These are phyloP conservation scores for Cactoblastis cactorum DNA, from an alignment of 2,888 invertebrate genomes.

Conservation along the genomic window DNA sequence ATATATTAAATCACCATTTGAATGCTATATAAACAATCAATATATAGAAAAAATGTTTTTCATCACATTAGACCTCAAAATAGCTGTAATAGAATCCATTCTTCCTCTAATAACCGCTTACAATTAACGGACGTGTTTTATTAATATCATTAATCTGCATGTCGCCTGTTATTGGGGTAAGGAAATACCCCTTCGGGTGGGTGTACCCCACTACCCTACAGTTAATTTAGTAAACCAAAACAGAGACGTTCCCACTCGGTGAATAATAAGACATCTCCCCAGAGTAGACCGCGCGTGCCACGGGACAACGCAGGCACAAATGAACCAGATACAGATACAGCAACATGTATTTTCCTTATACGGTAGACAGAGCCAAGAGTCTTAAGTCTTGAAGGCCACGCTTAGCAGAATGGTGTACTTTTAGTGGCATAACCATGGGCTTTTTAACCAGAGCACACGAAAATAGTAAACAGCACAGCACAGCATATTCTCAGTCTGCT, in stretches of 20 bases:
- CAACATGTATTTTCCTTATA: too few species aligned
- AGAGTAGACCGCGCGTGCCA: slow-evolving; percentile 54
- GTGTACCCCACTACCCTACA: slow-evolving; percentile 47
- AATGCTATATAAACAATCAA: too few species aligned
- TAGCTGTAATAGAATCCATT: slow-evolving; percentile 22
- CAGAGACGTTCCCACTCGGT: slow-evolving; percentile 54
- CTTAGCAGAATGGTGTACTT: too few species aligned
- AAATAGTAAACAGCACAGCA: too few species aligned
- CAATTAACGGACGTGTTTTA: slow-evolving; percentile 54
- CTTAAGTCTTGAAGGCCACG: too few species aligned
- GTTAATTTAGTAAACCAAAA: slow-evolving; percentile 64
- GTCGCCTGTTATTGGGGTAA: slow-evolving; percentile 40
- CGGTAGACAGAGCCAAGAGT: too few species aligned
- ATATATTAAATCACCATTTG: too few species aligned
- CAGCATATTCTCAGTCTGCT: too few species aligned
- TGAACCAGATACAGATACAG: too few species aligned
- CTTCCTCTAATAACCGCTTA: slow-evolving; percentile 31
- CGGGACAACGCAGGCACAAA: slow-evolving; percentile 29
- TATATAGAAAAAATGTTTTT: neutral
- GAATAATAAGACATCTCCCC: slow-evolving; percentile 65
- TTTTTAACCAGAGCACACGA: too few species aligned
- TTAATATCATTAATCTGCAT: slow-evolving; percentile 58
- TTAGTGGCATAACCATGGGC: too few species aligned
- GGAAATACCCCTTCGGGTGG: slow-evolving; percentile 48
- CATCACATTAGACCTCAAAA: neutral